Conservation (phyloP, 2,113 vertebrate species). For the Numenius arquata region DNA sequence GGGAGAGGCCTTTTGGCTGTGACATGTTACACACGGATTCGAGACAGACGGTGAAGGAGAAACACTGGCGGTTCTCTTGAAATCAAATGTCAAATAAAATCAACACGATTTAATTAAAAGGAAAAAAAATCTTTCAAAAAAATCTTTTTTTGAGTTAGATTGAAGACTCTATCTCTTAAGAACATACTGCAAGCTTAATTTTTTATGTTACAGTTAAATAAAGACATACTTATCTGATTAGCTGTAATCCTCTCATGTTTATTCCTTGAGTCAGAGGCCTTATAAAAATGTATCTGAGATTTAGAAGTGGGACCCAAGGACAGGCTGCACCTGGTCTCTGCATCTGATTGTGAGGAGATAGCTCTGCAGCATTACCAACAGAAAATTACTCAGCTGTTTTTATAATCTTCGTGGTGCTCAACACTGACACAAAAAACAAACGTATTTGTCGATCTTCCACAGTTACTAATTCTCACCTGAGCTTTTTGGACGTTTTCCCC, state of each 20-base stretch:
- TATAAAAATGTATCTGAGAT: slow-evolving; percentile 31
- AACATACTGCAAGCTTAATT: slow-evolving; percentile 43
- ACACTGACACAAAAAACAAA: neutral
- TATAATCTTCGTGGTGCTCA: neutral
- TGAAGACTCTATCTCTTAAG: slow-evolving; percentile 57
- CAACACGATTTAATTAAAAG: neutral
- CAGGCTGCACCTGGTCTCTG: neutral
- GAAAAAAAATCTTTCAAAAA: neutral
- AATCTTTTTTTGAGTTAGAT: slow-evolving; percentile 17
- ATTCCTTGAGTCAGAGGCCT: slow-evolving; percentile 13
- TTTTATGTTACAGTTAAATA: slow-evolving; percentile 52
- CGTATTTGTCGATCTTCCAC: neutral
- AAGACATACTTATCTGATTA: slow-evolving; percentile 44
- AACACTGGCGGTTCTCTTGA: neutral
- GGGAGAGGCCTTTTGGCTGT: neutral
- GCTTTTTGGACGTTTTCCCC: neutral
- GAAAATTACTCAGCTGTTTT: neutral
- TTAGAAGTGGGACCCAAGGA: slow-evolving; percentile 18
- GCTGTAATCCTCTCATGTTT: slow-evolving; percentile 56
- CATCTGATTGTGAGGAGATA: fast-evolving
- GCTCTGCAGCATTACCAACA: fast-evolving
- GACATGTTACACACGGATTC: neutral
- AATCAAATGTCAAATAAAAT: slow-evolving; percentile 47
- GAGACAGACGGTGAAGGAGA: neutral
- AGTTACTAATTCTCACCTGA: neutral